Base-by-base conservation (phyloP, 1,140 invertebrate genomes). In the Latrodectus geometricus region DNA sequence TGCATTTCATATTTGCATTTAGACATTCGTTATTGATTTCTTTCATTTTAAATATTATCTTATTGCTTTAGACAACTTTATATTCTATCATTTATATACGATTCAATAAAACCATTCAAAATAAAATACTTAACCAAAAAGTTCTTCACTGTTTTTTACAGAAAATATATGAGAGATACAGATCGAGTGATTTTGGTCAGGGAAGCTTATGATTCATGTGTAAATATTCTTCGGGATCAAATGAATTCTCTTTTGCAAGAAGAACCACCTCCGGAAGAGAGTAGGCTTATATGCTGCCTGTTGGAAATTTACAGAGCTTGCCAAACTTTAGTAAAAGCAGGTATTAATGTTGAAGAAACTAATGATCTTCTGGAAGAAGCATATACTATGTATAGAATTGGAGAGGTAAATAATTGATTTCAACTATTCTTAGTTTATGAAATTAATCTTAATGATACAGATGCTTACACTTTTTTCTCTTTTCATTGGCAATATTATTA, bases 91-190 rank as follows among this genome's bases (percentile, higher is more conserved):
- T 35, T 35, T 35, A 35, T 35, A 5, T 35, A 35, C 5, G 35
- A 35, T 35, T 35, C 35, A 35, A 35, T 5, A 35, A n/a, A 35
- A 3, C 35, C 5, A 35, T 35, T 35, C n/a, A n/a, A n/a, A n/a
- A n/a, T n/a, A n/a, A n/a, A n/a, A n/a, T n/a, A n/a, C n/a, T n/a
- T 35, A 35, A 1, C 5, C 35, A 35, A 35, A 35, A 35, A 35
- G 1, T 5, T 35, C 35, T 35, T 35, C 35, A 35, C 5, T 35
- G 35, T 35, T 1, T n/a, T 50, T 74, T 86, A 17, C 75, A 89
- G 88, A 23, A 88, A 89, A 81, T 90, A 88, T 73, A 65, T 90
- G 23, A 76, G 86, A 12, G 88, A 90, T 68, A 74, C 68, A n/a
- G 89, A 89, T 77, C 73, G 89, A 21, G 50, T 88, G 49, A 72